Conservation (phyloP, 2,888 invertebrate genomes). For the Mesorhabditis spiculigera region DNA sequence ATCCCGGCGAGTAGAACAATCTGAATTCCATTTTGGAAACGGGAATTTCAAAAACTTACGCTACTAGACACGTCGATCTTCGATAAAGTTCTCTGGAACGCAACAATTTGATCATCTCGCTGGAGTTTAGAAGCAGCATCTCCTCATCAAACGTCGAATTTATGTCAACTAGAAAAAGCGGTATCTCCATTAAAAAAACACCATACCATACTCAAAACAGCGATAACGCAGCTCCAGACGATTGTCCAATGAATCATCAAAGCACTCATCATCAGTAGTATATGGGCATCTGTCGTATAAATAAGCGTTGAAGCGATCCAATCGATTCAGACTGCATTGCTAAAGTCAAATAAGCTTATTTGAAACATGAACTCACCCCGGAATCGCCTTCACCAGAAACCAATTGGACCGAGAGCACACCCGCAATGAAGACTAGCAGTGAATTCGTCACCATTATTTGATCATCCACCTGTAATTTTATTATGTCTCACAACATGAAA, state of each 20-base stretch:
- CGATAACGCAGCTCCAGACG: not conserved
- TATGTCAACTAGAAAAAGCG: not conserved
- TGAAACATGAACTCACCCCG: too few relatives aligned
- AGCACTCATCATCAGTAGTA: not conserved
- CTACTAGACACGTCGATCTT: constrained; percentile 24
- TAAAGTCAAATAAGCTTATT: constrained; percentile 1
- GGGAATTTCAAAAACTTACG: constrained; percentile 12
- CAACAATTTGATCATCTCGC: constrained; percentile 17
- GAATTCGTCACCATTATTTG: too few relatives aligned
- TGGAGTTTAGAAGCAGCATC: constrained; percentile 12
- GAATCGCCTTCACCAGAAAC: too few relatives aligned
- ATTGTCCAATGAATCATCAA: not conserved
- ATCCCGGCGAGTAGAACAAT: constrained; percentile 79
- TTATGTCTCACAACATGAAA: too few relatives aligned
- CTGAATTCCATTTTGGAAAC: constrained; percentile 17
- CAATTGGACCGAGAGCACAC: too few relatives aligned
- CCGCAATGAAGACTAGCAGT: too few relatives aligned
- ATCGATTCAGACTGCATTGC: not conserved
- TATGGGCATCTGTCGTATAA: not conserved
- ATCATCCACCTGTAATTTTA: too few relatives aligned
- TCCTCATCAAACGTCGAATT: constrained; percentile 1
- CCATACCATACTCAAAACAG: not conserved
- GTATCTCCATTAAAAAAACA: too few relatives aligned
- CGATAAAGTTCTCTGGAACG: constrained; percentile 14
- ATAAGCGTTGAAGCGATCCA: not conserved